Base-by-base conservation (phyloP, 2,888 invertebrate genomes). In the Phalera bucephala region DNA sequence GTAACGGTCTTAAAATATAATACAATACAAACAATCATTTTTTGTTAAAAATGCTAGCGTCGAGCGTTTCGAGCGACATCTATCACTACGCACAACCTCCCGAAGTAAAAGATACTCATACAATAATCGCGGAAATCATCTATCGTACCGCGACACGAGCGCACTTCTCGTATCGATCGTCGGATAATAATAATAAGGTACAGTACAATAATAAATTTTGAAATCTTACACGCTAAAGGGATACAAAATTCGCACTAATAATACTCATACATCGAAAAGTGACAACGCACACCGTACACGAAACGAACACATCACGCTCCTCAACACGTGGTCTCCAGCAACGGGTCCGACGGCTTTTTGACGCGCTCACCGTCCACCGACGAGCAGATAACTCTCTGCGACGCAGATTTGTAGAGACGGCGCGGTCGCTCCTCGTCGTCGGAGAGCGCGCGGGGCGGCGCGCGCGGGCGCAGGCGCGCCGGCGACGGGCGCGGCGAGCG, bases 211-310 rank as follows among this genome's bases (percentile, higher is more conserved):
- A 82, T 75, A 82, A 57, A 86, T 86, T 87, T 86, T 71, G 82
- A 83, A 86, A 80, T 57, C 86, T 87, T 86, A 87, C 43, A 68
- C 50, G 48, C 78, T 81, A 82, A 67, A 69, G 74, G 81, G 83
- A 86, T 87, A 87, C 78, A 86, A 87, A 87, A 83, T 81, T 83
- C 83, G 76, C 77, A 76, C 82, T 87, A 86, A 77, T 83, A 86
- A 87, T 87, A 87, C 85, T 87, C 85, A 61, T 75, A 76, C 73
- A 70, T 64, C 64, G 62, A 72, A 57, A 67, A 51, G 58, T 57
- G 57, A 55, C 52, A 57, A 57, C 64, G 54, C 64, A 58, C 61
- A 67, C 46, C 62, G 53, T 54, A 62, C 60, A 65, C 52, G 48
- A 51, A 48, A 46, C 57, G 52, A 41, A 51, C 44, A 43, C 35